phyloP scores from a whole-genome alignment of 2,888 invertebrate species.

The Euplagia quadripunctaria region DNA sequence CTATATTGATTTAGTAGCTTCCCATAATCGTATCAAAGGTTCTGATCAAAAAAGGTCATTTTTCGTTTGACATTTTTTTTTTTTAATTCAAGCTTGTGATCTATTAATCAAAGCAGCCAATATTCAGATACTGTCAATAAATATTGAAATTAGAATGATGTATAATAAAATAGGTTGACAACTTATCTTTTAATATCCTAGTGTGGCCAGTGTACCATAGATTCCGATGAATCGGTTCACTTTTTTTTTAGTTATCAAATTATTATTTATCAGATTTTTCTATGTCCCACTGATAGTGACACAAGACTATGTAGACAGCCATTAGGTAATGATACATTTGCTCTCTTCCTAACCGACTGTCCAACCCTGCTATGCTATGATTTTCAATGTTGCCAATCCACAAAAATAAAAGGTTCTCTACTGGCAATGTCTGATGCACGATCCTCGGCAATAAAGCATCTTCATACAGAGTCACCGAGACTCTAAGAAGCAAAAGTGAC shows the following conservation, averaged over 20 bases:
- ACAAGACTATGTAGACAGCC: no score
- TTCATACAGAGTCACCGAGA: no score
- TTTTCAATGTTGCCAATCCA: no score
- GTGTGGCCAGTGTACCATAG: not conserved
- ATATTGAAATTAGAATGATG: constrained; percentile 2
- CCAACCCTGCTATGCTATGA: not conserved
- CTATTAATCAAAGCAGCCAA: constrained; percentile 12
- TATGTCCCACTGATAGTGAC: no score
- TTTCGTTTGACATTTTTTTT: constrained; percentile 9
- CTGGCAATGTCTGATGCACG: no score
- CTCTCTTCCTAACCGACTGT: not conserved
- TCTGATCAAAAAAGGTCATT: constrained; percentile 13
- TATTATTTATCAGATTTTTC: no score
- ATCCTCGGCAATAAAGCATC: no score
- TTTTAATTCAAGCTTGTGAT: constrained; percentile 15
- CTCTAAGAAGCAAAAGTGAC: no score
- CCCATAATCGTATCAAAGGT: constrained; percentile 18
- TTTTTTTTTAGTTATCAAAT: not conserved
- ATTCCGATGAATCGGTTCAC: not conserved
- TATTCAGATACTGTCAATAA: not conserved
- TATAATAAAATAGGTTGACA: not conserved
- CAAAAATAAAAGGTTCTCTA: no score
- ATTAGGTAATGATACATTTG: not conserved
- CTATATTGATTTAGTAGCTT: constrained; percentile 45
- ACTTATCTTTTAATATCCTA: not conserved